Conservation (phyloP, 2,888 invertebrate species). For the Hecatera dysodea region DNA sequence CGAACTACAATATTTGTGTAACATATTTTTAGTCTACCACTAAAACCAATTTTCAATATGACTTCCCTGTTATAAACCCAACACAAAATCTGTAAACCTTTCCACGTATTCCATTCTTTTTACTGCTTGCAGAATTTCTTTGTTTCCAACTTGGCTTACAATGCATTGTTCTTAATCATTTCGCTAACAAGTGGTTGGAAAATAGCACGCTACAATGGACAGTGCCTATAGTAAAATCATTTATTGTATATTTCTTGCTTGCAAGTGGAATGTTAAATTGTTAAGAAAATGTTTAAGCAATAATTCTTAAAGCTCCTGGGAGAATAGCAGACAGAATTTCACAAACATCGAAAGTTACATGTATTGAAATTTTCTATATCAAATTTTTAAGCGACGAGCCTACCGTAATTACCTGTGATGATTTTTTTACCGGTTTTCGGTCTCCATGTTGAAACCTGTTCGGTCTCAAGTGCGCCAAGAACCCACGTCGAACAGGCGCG, state of each 20-base stretch:
- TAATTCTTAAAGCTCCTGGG: conserved; percentile 36
- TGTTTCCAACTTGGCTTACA: conserved; percentile 82
- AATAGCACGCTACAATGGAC: conserved; percentile 77
- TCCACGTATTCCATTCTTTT: conserved; percentile 82
- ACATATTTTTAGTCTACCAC: conserved; percentile 29
- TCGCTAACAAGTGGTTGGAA: conserved; percentile 81
- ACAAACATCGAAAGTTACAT: conserved; percentile 16
- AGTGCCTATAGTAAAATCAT: conserved; percentile 67
- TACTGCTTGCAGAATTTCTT: conserved; percentile 83
- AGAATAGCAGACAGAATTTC: conserved; percentile 18
- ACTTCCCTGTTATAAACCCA: conserved; percentile 67
- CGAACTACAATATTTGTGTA: not conserved
- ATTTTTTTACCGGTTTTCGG: conserved; percentile 88
- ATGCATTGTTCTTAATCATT: conserved; percentile 86
- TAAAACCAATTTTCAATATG: conserved; percentile 67
- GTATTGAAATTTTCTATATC: conserved; percentile 54
- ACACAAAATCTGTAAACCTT: conserved; percentile 74
- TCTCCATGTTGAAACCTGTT: conserved; percentile 87
- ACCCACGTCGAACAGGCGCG: conserved; percentile 82
- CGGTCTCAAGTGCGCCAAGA: conserved; percentile 84
- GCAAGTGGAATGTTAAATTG: conserved; percentile 56
- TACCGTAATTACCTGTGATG: conserved; percentile 87
- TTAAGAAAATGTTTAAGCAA: conserved; percentile 38
- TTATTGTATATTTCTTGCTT: conserved; percentile 69
- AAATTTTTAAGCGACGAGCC: conserved; percentile 83